phyloP scores from a whole-genome alignment of 2,797 vertebrate genomes.

The Crypturellus tataupa region DNA sequence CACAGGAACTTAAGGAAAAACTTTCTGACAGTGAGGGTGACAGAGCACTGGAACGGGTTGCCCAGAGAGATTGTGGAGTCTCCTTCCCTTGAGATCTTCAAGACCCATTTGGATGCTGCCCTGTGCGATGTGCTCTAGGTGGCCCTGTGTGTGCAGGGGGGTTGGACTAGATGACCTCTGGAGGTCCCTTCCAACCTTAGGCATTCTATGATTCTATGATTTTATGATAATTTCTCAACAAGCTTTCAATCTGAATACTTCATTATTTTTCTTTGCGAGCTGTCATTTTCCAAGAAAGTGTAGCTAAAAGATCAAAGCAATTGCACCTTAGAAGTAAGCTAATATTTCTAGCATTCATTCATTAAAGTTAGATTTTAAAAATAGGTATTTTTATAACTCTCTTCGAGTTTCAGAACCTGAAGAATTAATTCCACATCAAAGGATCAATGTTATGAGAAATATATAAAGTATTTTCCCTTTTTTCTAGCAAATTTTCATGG shows the following conservation, averaged over 20 bases:
- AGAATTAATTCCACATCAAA: constrained; percentile 43
- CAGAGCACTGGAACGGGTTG: too few species aligned
- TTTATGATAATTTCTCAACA: not conserved
- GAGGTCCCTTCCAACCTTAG: too few species aligned
- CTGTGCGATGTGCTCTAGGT: too few species aligned
- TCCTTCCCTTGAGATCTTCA: too few species aligned
- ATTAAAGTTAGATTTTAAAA: constrained; percentile 36
- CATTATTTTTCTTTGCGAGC: not conserved
- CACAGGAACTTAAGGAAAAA: too few species aligned
- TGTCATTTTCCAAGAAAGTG: constrained; percentile 10
- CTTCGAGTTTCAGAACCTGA: constrained; percentile 31
- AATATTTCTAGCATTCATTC: not conserved
- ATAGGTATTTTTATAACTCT: not conserved
- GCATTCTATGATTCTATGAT: too few species aligned
- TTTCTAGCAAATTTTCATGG: not conserved
- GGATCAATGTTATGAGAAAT: constrained; percentile 20
- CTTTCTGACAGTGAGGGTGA: too few species aligned
- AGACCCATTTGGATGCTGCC: too few species aligned
- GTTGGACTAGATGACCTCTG: too few species aligned
- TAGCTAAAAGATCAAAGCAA: constrained; percentile 29
- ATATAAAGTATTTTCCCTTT: not conserved
- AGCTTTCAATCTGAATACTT: not conserved
- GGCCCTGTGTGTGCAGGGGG: too few species aligned
- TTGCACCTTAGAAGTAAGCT: not conserved
- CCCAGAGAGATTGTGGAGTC: too few species aligned